Conservation (phyloP, 1,140 invertebrate species). For the Drosophila tsacasi region DNA sequence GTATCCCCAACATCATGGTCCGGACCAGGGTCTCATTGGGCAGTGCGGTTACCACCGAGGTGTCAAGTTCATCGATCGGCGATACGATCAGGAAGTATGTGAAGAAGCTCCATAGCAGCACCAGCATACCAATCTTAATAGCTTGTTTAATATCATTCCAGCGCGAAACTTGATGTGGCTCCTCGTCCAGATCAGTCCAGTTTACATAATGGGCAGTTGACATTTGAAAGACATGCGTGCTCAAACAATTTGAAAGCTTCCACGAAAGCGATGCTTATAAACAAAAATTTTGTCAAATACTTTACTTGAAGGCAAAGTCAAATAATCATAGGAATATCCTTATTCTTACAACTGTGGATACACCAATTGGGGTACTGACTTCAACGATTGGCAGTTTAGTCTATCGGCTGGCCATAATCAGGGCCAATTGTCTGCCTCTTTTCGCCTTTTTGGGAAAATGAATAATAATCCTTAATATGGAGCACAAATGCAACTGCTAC, state of each 20-base stretch:
- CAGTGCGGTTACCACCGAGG: not conserved
- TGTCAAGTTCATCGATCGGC: not conserved
- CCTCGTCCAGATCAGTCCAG: not conserved
- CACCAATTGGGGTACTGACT: constrained; percentile 61
- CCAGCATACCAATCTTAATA: not conserved
- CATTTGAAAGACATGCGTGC: not conserved
- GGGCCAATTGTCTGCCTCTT: constrained; percentile 70
- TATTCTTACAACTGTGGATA: constrained; percentile 34
- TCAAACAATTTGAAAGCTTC: not conserved
- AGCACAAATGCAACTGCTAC: constrained; percentile 74
- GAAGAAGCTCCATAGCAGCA: not conserved
- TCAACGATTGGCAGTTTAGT: constrained; percentile 70
- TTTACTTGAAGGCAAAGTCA: constrained; percentile 14
- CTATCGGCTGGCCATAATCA: constrained; percentile 69
- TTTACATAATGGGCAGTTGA: no score
- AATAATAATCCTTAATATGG: constrained; percentile 81
- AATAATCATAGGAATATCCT: not conserved
- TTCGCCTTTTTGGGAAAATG: constrained; percentile 56
- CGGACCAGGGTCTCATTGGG: not conserved
- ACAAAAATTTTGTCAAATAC: not conserved
- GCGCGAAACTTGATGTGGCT: not conserved
- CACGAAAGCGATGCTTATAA: not conserved
- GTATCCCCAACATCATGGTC: not conserved
- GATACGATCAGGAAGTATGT: not conserved
- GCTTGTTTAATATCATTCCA: not conserved